Percentiles rank a stretch among this genome's conserved stretches.
Conservation (phyloP, 2,113 vertebrate species). For the Scophthalmus maximus region DNA sequence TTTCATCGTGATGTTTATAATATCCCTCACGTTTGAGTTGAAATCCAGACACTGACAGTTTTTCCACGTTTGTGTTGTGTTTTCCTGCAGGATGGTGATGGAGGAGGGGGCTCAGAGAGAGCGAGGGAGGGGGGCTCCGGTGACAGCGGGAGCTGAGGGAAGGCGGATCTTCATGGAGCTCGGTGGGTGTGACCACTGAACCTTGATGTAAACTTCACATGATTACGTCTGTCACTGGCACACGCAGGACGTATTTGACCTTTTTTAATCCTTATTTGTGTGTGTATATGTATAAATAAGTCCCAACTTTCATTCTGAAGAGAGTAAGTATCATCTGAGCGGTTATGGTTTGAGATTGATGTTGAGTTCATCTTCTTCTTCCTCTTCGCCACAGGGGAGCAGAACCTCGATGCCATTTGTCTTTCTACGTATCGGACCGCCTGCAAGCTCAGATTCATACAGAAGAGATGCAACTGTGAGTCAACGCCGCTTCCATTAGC, state of each 20-base stretch:
- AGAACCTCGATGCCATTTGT: slow-evolving; percentile 93
- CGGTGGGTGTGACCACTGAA: slow-evolving; percentile 83
- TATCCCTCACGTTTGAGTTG: not conserved
- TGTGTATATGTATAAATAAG: no score
- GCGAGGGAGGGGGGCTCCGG: slow-evolving; percentile 82
- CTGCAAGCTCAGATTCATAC: slow-evolving; percentile 95
- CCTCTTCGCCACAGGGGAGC: slow-evolving; percentile 81
- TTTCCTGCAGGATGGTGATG: slow-evolving; percentile 93
- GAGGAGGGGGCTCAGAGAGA: slow-evolving; percentile 90
- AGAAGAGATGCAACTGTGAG: slow-evolving; percentile 96
- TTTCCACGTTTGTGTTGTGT: not conserved
- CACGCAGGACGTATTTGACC: no score
- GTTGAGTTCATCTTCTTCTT: not conserved
- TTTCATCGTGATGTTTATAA: not conserved
- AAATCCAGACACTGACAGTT: not conserved
- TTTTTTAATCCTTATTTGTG: no score
- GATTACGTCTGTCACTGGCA: no score
- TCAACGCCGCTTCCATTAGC: slow-evolving; percentile 46
- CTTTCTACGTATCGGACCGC: slow-evolving; percentile 95
- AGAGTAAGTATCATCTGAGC: no score
- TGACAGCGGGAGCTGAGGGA: slow-evolving; percentile 81
- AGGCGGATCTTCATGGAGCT: slow-evolving; percentile 94
- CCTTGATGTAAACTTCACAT: not conserved
- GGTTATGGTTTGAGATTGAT: no score
- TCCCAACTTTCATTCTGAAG: no score